Evolutionary conservation across 2,888 invertebrate genomes (phyloP).

Genomic region (Agelastica alni): DNA sequence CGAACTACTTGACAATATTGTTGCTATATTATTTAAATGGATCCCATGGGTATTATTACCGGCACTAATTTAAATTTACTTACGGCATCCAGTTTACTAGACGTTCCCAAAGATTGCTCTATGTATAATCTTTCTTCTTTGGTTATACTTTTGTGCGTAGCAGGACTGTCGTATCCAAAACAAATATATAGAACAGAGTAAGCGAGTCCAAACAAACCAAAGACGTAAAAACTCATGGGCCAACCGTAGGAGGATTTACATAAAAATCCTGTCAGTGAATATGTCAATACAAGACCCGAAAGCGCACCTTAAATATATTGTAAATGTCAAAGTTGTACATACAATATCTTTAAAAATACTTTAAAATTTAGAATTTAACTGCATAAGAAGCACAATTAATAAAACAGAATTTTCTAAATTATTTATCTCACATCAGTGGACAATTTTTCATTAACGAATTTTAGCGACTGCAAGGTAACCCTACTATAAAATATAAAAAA

Average conservation of each 20-base stretch:
- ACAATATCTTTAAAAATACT: no score
- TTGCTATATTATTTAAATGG: no score
- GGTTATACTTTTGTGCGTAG: neutral
- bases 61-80: neutral
- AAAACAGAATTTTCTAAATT: no score
- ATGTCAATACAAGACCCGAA: conserved; percentile 1
- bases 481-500: no score
- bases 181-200: conserved; percentile 1
- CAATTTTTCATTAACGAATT: no score
- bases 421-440: no score
- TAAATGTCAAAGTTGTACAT: no score
- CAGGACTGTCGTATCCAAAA: conserved; percentile 5
- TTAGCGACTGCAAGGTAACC: no score
- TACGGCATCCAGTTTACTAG: neutral
- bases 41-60: no score
- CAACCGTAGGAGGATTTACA: conserved; percentile 7
- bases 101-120: conserved; percentile 6
- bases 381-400: no score
- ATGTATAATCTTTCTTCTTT: conserved; percentile 9
- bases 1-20: no score
- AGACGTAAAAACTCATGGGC: conserved; percentile 13
- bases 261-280: conserved; percentile 4
- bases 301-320: conserved; percentile 6
- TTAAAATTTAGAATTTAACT: no score
- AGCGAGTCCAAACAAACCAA: neutral